These are phyloP conservation scores for Formica aserva DNA, from an alignment of 2,888 invertebrate species.

Conservation along the genomic window DNA sequence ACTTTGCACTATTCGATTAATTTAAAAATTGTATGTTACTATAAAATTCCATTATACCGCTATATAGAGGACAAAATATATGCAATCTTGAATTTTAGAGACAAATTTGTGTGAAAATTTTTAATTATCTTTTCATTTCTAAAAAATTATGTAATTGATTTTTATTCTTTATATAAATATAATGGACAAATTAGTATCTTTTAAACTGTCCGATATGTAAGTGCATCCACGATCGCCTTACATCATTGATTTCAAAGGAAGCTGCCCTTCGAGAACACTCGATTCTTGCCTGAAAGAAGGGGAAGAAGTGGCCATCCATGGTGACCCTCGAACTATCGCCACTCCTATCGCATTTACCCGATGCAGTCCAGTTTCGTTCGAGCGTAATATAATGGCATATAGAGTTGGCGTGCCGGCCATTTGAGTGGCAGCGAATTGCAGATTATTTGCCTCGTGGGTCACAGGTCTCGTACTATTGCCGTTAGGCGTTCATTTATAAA, in stretches of 20 bases:
- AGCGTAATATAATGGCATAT: conserved; percentile 61
- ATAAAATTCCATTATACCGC: background rate
- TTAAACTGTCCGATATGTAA: background rate
- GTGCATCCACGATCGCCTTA: background rate
- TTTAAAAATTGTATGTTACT: background rate
- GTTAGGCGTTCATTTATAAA: conserved; percentile 71
- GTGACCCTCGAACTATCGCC: conserved; percentile 40
- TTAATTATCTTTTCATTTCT: background rate
- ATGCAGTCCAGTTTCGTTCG: conserved; percentile 61
- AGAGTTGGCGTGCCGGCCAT: conserved; percentile 61
- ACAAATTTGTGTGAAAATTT: background rate
- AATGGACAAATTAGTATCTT: background rate
- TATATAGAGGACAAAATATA: background rate
- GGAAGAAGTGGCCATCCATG: background rate
- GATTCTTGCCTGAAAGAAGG: conserved; percentile 22
- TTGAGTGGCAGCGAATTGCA: conserved; percentile 70
- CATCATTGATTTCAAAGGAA: conserved; percentile 7
- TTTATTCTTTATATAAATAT: background rate
- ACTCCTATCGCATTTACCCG: conserved; percentile 52
- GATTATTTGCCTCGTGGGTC: conserved; percentile 73
- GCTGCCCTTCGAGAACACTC: background rate
- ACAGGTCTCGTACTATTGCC: conserved; percentile 59
- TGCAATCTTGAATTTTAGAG: background rate
- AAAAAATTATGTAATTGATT: background rate
- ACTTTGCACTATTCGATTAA: background rate